Evolutionary conservation across 2,888 invertebrate species (phyloP), one percentile per base, ranked within the genome.

Genomic region (Limnephilus auricula): DNA sequence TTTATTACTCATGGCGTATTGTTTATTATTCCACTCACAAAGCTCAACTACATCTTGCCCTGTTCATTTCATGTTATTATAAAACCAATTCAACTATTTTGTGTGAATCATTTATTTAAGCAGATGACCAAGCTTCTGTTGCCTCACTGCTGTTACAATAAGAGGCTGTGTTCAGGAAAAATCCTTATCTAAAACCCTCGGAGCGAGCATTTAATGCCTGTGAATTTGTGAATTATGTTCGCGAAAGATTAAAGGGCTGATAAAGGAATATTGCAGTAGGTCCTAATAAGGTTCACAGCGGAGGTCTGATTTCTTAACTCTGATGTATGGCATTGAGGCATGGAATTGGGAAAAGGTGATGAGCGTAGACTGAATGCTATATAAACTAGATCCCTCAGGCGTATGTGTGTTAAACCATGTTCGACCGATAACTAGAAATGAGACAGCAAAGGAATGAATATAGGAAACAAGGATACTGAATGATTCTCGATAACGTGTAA

Each of bases 1-100:
- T 89, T 89, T 30, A 25, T 50, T 87, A 65, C 65, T 50, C 87
- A 31, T 15, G 30, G 78, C 78, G 32, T 32, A 15, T 87, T 78
- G 15, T 18, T 78, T 13, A n/a, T 85, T 85, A 85, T 65, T 65
- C 65, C 65, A 65, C 25, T 65, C 25, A 65, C 65, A 9, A 65
- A 65, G 65, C 65, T 65, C 65, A 65, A 65, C 65, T 65, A 65
- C 65, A 65, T 65, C 65, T 65, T 65, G 65, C 65, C 65, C 25
- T 65, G 9, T 25, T 65, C 65, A 65, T 65, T 25, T 65, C n/a
- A 65, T 9, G 65, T 65, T 65, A 25, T 25, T n/a, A n/a, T 9
- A 65, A 65, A 65, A 65, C 65, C 65, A 65, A 65, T 65, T 25
- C 5, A n/a, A 65, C n/a, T 65, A 25, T 25, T 65, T 65, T n/a